These are phyloP conservation scores for Desmophyllum pertusum DNA, from an alignment of 92 coral and sea anemone genomes.

Conservation along the genomic window DNA sequence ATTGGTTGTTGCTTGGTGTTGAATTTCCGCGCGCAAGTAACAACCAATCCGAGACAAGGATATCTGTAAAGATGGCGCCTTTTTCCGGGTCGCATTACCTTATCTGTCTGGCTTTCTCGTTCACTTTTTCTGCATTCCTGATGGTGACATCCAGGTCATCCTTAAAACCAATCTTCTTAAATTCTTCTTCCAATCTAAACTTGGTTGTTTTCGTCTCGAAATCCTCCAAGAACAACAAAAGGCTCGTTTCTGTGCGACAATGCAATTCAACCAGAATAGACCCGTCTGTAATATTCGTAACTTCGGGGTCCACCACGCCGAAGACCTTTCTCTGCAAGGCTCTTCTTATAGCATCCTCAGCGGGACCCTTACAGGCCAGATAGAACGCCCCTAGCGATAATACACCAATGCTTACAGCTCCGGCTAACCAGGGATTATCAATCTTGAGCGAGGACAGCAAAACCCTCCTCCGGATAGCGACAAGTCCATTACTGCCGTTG, in stretches of 20 bases:
- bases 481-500: constrained; percentile 30
- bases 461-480: constrained; percentile 23
- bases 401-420: constrained; percentile 38
- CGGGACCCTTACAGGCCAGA: constrained; percentile 32
- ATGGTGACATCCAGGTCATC: constrained; percentile 20
- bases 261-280: constrained; percentile 30
- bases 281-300: constrained; percentile 18
- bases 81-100: not conserved
- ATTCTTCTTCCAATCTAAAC: constrained; percentile 30
- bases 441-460: constrained; percentile 42
- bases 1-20: not conserved
- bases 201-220: constrained; percentile 11
- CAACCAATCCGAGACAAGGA: too few species aligned
- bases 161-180: constrained; percentile 31
- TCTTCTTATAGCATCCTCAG: constrained; percentile 26
- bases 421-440: constrained; percentile 41
- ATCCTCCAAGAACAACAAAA: constrained; percentile 34
- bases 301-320: constrained; percentile 26
- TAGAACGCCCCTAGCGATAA: constrained; percentile 47
- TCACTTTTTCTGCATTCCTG: not conserved
- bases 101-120: constrained; percentile 1
- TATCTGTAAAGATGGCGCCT: too few species aligned
- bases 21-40: not conserved
- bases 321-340: constrained; percentile 26
- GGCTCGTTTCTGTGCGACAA: constrained; percentile 28